Conservation (phyloP, 2,888 invertebrate genomes). For the Xestia xanthographa region DNA sequence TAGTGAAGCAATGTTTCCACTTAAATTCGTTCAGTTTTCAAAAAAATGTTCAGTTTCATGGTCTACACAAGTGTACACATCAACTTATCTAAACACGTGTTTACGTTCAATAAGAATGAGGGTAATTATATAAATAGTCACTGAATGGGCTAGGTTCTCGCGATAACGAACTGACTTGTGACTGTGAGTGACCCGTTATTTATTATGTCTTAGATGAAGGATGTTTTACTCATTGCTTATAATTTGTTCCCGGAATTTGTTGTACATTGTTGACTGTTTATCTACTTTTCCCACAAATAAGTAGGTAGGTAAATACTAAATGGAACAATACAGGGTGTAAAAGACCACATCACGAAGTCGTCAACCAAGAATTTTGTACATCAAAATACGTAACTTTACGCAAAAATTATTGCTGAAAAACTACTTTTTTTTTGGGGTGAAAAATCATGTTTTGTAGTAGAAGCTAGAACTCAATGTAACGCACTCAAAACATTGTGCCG, state of each 20-base stretch:
- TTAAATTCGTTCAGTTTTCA: too few relatives aligned
- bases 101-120: conserved; percentile 39
- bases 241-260: not conserved
- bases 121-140: not conserved
- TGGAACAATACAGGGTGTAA: too few relatives aligned
- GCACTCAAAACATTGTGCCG: too few relatives aligned
- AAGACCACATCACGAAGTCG: too few relatives aligned
- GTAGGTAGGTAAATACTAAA: not conserved
- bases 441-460: too few relatives aligned
- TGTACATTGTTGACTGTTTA: not conserved
- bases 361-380: too few relatives aligned
- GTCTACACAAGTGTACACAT: too few relatives aligned
- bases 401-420: too few relatives aligned
- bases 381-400: too few relatives aligned
- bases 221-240: conserved; percentile 5
- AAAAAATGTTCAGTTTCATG: too few relatives aligned
- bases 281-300: not conserved
- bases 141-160: conserved; percentile 36
- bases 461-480: too few relatives aligned
- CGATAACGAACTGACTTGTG: conserved; percentile 36
- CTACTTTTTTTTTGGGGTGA: too few relatives aligned
- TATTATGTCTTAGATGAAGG: conserved; percentile 20
- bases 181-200: conserved; percentile 18
- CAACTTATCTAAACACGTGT: conserved; percentile 34
- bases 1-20: not conserved